Conservation (phyloP, 2,113 vertebrate species). For the Ageneiosus marmoratus region DNA sequence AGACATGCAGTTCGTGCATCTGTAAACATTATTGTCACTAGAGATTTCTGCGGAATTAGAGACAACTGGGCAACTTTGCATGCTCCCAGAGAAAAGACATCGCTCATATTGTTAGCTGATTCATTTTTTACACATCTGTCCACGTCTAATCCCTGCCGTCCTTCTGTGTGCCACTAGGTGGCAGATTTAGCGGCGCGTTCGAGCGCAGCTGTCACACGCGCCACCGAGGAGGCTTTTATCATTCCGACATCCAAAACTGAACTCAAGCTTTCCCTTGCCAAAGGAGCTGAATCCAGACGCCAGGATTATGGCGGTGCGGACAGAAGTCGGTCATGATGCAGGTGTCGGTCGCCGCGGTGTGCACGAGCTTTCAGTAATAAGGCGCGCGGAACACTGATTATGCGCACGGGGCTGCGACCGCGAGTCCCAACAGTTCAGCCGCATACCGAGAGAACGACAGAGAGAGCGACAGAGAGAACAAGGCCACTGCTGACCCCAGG, state of each 20-base stretch:
- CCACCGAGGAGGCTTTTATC: neutral
- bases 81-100: neutral
- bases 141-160: neutral
- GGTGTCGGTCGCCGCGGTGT: conserved; percentile 4
- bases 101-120: neutral
- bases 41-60: neutral
- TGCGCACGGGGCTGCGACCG: conserved; percentile 28
- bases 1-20: neutral
- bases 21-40: neutral
- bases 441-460: conserved; percentile 9
- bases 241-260: neutral
- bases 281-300: neutral
- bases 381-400: conserved; percentile 26
- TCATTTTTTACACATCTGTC: conserved; percentile 19
- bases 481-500: neutral
- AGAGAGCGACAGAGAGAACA: neutral
- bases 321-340: conserved; percentile 22
- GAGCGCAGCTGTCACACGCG: conserved; percentile 10
- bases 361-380: conserved; percentile 9
- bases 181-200: neutral
- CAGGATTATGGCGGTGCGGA: conserved; percentile 11
- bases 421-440: conserved; percentile 9
- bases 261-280: neutral
- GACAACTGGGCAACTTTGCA: neutral
- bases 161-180: conserved; percentile 3